Conservation (phyloP, 2,888 invertebrate genomes). For the Anticlea derivata region DNA sequence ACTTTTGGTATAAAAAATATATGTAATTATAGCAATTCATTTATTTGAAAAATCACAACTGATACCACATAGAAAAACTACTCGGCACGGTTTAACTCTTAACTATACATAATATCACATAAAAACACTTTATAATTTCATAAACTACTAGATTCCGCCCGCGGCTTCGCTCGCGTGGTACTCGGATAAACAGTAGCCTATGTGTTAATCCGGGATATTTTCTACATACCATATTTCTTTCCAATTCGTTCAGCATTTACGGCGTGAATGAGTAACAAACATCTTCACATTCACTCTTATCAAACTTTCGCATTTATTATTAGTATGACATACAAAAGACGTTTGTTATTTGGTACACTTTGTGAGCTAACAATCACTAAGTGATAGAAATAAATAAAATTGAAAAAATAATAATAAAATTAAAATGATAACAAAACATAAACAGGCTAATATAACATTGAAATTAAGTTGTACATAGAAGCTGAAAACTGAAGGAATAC, state of each 20-base stretch:
- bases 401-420: conserved; percentile 38
- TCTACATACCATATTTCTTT: no score
- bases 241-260: no score
- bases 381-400: conserved; percentile 52
- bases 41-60: conserved; percentile 83
- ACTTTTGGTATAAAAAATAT: conserved; percentile 18
- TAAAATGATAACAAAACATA: conserved; percentile 20
- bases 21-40: conserved; percentile 71
- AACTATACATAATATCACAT: conserved; percentile 82
- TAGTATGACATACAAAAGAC: conserved; percentile 73
- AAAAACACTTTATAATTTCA: conserved; percentile 81
- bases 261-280: no score
- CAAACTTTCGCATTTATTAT: no score
- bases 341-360: conserved; percentile 68
- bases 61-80: conserved; percentile 84
- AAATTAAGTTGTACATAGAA: no score
- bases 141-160: no score
- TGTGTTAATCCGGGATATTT: no score
- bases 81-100: conserved; percentile 84
- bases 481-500: no score
- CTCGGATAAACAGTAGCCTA: no score
- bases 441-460: neutral
- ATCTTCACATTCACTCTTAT: no score
- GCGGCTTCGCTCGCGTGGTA: no score
- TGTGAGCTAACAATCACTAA: conserved; percentile 58